These are phyloP conservation scores for Botrylloides violaceus DNA, from an alignment of 23 tunicate species.

Conservation along the genomic window DNA sequence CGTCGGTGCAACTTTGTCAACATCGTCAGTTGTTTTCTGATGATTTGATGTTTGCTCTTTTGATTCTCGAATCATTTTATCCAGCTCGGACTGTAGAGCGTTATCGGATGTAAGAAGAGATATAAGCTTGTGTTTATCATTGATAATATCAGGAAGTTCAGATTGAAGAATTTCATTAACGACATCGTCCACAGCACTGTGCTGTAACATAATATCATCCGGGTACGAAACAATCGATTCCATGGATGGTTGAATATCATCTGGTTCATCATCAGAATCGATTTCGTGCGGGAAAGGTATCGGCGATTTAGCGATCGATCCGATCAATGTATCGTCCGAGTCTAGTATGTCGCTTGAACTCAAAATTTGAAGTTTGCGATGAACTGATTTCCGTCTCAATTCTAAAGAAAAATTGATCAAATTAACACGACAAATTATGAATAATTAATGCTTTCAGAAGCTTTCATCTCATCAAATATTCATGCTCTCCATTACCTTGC, in stretches of 20 bases:
- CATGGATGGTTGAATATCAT: neutral
- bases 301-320: neutral
- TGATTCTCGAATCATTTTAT: neutral
- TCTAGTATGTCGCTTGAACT: constrained; percentile 15
- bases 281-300: neutral
- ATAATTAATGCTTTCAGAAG: no score
- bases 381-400: constrained; percentile 4
- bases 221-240: neutral
- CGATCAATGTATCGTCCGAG: neutral
- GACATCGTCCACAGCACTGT: neutral
- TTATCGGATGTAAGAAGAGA: constrained; percentile 1
- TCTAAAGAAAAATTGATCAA: neutral
- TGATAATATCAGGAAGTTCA: constrained; percentile 11
- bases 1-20: neutral
- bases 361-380: constrained; percentile 11
- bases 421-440: constrained; percentile 1
- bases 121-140: constrained; percentile 14
- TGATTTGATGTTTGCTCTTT: neutral
- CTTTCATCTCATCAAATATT: no score
- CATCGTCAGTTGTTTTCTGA: neutral
- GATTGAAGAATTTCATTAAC: constrained; percentile 2
- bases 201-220: neutral
- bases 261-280: neutral
- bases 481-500: no score
- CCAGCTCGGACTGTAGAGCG: constrained; percentile 13